These are phyloP conservation scores for Paradisaea rubra DNA, from an alignment of 2,113 vertebrate genomes.

Conservation along the genomic window DNA sequence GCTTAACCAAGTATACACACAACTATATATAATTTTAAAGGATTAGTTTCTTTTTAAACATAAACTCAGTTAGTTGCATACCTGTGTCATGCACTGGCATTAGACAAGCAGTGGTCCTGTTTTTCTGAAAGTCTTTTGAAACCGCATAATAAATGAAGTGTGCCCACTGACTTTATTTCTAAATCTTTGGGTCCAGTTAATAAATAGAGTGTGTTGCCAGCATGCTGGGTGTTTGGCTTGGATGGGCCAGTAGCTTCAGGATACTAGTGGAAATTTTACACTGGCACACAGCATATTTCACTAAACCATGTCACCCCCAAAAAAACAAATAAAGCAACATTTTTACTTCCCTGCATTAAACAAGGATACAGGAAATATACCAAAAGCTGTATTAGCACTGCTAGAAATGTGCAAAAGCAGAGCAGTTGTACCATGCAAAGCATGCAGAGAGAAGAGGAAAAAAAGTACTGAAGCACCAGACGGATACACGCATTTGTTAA, in stretches of 20 bases:
- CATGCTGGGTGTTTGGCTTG: background rate
- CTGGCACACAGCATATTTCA: background rate
- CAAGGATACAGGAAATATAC: slow-evolving; percentile 38
- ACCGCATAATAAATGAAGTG: background rate
- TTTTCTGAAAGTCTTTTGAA: background rate
- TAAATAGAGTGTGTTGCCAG: background rate
- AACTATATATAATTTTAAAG: background rate
- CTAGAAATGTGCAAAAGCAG: slow-evolving; percentile 63
- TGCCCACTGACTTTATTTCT: background rate
- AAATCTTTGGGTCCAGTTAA: background rate
- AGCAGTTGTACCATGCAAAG: slow-evolving; percentile 60
- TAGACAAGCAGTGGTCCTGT: background rate
- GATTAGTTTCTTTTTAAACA: background rate
- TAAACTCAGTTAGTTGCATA: background rate
- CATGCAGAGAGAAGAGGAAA: slow-evolving; percentile 70
- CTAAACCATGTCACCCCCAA: slow-evolving; percentile 11
- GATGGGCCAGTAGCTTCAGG: background rate
- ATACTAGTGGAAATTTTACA: background rate
- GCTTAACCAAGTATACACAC: background rate
- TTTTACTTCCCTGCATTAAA: slow-evolving; percentile 56
- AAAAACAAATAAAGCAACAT: background rate
- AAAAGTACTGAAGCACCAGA: slow-evolving; percentile 68
- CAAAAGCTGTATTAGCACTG: slow-evolving; percentile 48
- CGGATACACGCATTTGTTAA: slow-evolving; percentile 78
- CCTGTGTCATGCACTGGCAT: background rate